A percentile compares a stretch with the other conserved stretches of the same genome.
phyloP scores from a whole-genome alignment of 2,797 vertebrate species.

The Intellagama lesueurii region DNA sequence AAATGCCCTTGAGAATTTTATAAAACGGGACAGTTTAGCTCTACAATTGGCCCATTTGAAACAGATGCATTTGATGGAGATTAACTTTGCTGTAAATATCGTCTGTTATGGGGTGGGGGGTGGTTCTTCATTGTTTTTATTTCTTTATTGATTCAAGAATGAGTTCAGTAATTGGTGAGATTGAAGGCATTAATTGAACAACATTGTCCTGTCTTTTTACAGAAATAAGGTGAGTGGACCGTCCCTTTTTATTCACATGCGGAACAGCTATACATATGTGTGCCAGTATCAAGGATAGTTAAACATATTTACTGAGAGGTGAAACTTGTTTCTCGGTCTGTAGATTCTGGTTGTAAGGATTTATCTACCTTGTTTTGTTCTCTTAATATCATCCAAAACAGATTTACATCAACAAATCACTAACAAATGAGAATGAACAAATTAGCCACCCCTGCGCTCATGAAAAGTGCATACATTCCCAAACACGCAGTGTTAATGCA shows the following conservation, averaged over 20 bases:
- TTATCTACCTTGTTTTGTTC: not conserved
- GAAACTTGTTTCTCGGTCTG: not conserved
- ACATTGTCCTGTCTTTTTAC: not conserved
- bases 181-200: not conserved
- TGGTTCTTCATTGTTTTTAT: not conserved
- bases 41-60: not conserved
- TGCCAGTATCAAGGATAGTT: not conserved
- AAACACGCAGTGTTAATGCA: not conserved
- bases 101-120: not conserved
- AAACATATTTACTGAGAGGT: not conserved
- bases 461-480: not conserved
- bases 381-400: no score
- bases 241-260: not conserved
- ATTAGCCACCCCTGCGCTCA: not conserved
- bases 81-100: not conserved
- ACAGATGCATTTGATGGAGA: not conserved
- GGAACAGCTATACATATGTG: not conserved
- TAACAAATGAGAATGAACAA: not conserved
- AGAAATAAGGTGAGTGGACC: not conserved
- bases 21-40: conserved; percentile 1
- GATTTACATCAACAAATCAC: no score
- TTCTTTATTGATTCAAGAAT: not conserved
- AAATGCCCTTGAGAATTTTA: conserved; percentile 3
- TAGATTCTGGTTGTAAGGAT: no score
- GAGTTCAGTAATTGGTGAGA: not conserved